Conservation (phyloP, 2,888 invertebrate genomes). For the Steinernema scapterisci region DNA sequence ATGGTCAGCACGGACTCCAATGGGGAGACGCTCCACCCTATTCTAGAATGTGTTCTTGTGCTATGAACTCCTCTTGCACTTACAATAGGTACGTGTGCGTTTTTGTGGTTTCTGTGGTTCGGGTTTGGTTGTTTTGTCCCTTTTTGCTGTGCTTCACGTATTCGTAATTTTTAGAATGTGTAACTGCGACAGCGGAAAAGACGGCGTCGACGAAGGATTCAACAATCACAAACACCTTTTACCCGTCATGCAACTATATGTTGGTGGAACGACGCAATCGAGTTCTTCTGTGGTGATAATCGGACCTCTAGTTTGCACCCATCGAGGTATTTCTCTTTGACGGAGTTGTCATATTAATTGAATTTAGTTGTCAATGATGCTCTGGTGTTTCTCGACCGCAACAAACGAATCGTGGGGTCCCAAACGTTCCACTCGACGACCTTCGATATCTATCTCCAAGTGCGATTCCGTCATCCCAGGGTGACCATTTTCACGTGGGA, state of each 20-base stretch:
- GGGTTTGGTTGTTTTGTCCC: no score
- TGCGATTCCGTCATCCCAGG: constrained; percentile 59
- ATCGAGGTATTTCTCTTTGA: constrained; percentile 43
- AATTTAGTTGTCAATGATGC: constrained; percentile 55
- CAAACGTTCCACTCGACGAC: constrained; percentile 49
- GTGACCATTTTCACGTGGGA: constrained; percentile 64
- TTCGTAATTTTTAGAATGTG: constrained; percentile 51
- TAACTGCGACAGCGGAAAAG: constrained; percentile 64
- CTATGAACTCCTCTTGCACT: constrained; percentile 60
- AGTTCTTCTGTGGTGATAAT: constrained; percentile 59
- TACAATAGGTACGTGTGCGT: constrained; percentile 38
- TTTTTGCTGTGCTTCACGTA: no score
- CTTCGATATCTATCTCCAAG: constrained; percentile 58
- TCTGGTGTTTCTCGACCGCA: constrained; percentile 63
- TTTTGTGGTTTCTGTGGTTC: no score
- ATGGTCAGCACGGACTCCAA: constrained; percentile 56
- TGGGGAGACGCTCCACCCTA: constrained; percentile 66
- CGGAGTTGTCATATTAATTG: not conserved
- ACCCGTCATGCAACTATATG: constrained; percentile 62
- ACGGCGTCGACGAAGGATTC: constrained; percentile 60
- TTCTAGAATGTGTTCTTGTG: constrained; percentile 63
- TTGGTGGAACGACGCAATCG: constrained; percentile 60
- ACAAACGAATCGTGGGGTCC: constrained; percentile 56
- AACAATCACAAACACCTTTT: constrained; percentile 63
- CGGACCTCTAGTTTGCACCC: constrained; percentile 57